Evolutionary conservation across 2,113 vertebrate genomes (phyloP).

Genomic region (Mustela nigripes): DNA sequence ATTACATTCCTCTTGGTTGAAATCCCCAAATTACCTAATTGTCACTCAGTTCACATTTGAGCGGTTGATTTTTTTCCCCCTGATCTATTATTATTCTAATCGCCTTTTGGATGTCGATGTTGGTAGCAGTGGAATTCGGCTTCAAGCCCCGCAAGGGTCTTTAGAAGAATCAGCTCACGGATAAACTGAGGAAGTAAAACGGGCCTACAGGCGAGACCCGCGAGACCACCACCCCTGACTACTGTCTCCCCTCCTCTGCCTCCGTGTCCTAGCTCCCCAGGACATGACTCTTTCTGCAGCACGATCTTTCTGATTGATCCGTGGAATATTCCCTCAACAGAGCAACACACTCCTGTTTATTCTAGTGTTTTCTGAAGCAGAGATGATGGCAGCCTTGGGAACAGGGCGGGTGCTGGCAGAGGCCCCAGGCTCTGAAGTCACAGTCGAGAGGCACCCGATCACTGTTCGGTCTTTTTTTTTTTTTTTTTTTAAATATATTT

Average conservation of each 20-base stretch:
- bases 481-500: too few species aligned
- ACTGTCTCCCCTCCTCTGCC: neutral
- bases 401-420: fast-evolving
- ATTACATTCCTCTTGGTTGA: constrained; percentile 69
- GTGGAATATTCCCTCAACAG: neutral
- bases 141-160: neutral
- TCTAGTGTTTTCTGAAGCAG: neutral
- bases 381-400: neutral
- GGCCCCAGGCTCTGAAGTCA: neutral
- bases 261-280: neutral
- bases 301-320: neutral
- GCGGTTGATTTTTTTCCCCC: neutral
- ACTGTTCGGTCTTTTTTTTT: neutral
- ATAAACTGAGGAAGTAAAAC: neutral
- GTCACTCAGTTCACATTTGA: constrained; percentile 18
- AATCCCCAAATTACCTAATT: constrained; percentile 51
- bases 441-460: neutral
- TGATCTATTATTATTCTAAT: neutral
- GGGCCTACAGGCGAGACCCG: neutral
- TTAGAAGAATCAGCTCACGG: neutral
- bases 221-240: neutral
- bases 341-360: neutral
- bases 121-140: neutral
- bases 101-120: neutral
- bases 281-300: too few species aligned